Base-by-base conservation (phyloP, 2,888 invertebrate genomes). In the Hemithea aestivaria region DNA sequence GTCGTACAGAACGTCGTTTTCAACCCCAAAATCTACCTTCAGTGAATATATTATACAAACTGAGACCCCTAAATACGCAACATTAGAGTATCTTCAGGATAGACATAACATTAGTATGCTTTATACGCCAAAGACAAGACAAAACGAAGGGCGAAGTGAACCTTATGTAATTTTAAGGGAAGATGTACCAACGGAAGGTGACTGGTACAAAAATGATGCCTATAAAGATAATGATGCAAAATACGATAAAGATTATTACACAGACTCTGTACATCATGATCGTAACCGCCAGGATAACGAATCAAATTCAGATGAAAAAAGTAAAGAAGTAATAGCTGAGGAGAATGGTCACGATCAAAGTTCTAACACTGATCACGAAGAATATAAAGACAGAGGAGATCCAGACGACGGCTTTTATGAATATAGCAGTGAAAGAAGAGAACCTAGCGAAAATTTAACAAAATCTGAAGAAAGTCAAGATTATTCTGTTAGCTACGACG, bases 101-200 rank as follows among this genome's bases (percentile, higher is more conserved):
- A 58, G 51, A 35, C 45, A 65, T 24, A 50, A 64, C 33, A 57
- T 52, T 27, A 59, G 52, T 24, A 40, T 34, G 27, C 29, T 58
- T 12, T 61, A 62, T 20, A 23, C 47, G 7, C 50, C 56, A 0
- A 40, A 45, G 30, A 21, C 27, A n/a, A 7, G 23, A 6, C 10
- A 33, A 1, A 6, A 36, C 8, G 22, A 42, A 27, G 35, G 9
- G 5, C 35, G 24, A 27, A 35, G 40, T 10, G 35, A 10, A 12
- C n/a, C 30, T 36, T 35, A 33, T 11, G 20, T 20, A 4, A 12
- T 43, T 26, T 48, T 53, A 16, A 50, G 41, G 9, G 38, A 49
- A 7, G 35, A 42, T 5, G 32, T 40, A 7, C 7, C 37, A 2
- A 42, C 49, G 22, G 37, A 45, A 22, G 35, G 39, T 11, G 31